phyloP scores from a whole-genome alignment of 1,140 invertebrate species.

The Spodoptera frugiperda region DNA sequence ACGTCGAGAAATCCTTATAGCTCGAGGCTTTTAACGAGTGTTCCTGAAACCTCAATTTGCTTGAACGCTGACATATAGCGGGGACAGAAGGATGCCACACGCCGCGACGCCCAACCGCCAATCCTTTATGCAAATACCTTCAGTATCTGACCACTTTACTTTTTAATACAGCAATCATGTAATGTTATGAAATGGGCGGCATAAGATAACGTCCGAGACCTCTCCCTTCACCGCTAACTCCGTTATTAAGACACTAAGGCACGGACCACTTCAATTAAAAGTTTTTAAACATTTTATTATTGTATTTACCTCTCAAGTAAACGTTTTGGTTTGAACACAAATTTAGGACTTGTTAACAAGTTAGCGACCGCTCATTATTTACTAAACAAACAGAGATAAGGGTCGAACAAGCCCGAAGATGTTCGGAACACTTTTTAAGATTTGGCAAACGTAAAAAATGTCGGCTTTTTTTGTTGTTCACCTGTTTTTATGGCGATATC shows the following conservation, averaged over 20 bases:
- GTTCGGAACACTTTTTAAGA: slow-evolving; percentile 63
- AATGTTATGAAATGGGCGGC: slow-evolving; percentile 58
- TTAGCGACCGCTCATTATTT: slow-evolving; percentile 75
- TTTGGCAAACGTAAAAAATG: slow-evolving; percentile 67
- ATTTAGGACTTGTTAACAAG: slow-evolving; percentile 70
- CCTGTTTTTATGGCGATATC: slow-evolving; percentile 72
- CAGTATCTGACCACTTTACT: slow-evolving; percentile 56
- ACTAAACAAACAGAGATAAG: slow-evolving; percentile 78
- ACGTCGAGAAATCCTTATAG: slow-evolving; percentile 48
- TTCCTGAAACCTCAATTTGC: slow-evolving; percentile 75
- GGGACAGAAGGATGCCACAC: slow-evolving; percentile 65
- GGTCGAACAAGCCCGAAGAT: slow-evolving; percentile 65
- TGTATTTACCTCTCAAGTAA: slow-evolving; percentile 37
- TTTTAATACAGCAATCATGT: slow-evolving; percentile 67
- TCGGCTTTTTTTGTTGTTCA: slow-evolving; percentile 66
- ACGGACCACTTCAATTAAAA: slow-evolving; percentile 28
- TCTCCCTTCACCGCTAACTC: neutral
- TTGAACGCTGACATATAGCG: slow-evolving; percentile 59
- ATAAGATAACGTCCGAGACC: slow-evolving; percentile 26
- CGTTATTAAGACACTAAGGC: slow-evolving; percentile 28
- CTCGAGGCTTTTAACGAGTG: slow-evolving; percentile 65
- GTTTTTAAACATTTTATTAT: slow-evolving; percentile 22
- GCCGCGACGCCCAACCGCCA: slow-evolving; percentile 60
- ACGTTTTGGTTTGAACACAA: slow-evolving; percentile 32
- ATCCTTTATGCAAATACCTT: slow-evolving; percentile 76